These are phyloP conservation scores for Tyto alba DNA, from an alignment of 2,113 vertebrate species.

Conservation along the genomic window DNA sequence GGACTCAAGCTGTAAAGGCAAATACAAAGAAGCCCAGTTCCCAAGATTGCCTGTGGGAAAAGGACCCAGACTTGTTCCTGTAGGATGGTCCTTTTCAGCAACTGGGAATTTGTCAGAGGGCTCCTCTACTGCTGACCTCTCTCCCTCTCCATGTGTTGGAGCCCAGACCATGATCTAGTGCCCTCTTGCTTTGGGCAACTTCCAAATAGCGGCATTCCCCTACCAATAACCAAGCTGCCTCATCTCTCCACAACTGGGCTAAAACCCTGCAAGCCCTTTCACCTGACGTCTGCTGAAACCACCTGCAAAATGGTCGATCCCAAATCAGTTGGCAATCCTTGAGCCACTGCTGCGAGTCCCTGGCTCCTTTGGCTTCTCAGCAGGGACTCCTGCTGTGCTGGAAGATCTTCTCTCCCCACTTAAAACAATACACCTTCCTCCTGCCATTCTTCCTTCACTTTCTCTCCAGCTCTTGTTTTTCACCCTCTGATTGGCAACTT, in stretches of 20 bases:
- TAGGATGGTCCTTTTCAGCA: neutral
- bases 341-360: neutral
- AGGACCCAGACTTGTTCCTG: neutral
- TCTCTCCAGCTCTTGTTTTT: conserved; percentile 19
- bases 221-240: neutral
- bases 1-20: neutral
- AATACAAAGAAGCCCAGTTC: neutral
- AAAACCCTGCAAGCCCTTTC: neutral
- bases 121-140: neutral
- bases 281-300: neutral
- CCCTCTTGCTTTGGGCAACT: neutral
- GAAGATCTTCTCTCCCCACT: neutral
- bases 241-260: neutral
- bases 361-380: neutral
- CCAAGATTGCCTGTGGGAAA: fast-evolving
- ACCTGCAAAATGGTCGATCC: fast-evolving
- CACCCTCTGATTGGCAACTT: conserved; percentile 48
- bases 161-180: neutral
- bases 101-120: neutral
- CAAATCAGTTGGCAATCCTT: neutral
- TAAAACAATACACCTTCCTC: neutral
- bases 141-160: neutral
- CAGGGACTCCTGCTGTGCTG: neutral
- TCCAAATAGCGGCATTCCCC: neutral
- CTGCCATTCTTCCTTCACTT: neutral